Evolutionary conservation across 2,113 vertebrate species (phyloP), one percentile per base, ranked within the genome.

Genomic region (Ctenomys sociabilis): DNA sequence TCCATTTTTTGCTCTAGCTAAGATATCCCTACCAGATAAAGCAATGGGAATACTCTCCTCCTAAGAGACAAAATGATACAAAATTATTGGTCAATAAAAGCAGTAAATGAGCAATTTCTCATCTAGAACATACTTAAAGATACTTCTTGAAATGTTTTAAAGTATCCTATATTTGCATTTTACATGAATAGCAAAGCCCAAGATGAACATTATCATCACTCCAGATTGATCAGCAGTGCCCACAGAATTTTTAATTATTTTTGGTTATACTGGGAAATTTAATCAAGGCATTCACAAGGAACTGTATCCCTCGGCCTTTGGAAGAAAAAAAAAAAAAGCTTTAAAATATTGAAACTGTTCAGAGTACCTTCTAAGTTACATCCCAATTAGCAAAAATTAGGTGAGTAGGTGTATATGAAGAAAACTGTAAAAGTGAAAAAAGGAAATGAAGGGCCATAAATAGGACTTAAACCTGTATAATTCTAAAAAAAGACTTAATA

Each of bases 21-120:
- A 99, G 98, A 99, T 99, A 98, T 99, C 99, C 98, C 99, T 99
- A 98, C 99, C 99, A 98, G 99, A 99, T 97, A 99, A 99, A 98
- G 99, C 99, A 98, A 99, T 99, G 98, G 99, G 99, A 98, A 99
- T 99, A 98, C 99, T 99, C 98, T 99, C 99, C 99, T 99, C 99
- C 99, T 99, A 96, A 94, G n/a, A 85, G 49, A 96, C 5, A 95
- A 91, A 11, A 94, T 13, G 85, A 87, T 0, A 0, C 61, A 84
- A 96, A 94, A 90, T 78, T 78, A 86, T 11, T 87, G 93, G n/a
- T 85, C 21, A 93, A 87, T 84, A 57, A 96, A 88, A 63, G 54
- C 9, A 91, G 81, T 24, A 66, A 16, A 73, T 19, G 63, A 88
- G n/a, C 17, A 70, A 85, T 77, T 37, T 93, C 22, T 94, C 64